Evolutionary conservation across 1,140 invertebrate genomes (phyloP), one percentile per base, ranked within the genome.

Genomic region (Dysdera silvatica): DNA sequence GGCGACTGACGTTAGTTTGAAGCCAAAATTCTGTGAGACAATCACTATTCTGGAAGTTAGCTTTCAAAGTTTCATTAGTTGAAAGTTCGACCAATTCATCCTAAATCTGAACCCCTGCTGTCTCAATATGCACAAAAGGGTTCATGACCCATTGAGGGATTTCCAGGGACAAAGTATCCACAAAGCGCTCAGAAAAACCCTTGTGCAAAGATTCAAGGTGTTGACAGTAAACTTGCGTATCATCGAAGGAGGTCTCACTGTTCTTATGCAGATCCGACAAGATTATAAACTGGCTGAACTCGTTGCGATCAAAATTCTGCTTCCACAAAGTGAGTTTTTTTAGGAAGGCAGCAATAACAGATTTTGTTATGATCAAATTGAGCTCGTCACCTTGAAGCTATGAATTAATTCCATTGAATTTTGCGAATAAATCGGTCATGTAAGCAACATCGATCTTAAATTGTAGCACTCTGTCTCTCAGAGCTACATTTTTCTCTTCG

Each of bases 291-390:
- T 51, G 48, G 29, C 29, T 12, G 48, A 51, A 51, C 47, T 65
- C 35, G 43, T 54, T n/a, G n/a, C n/a, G n/a, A n/a, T n/a, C n/a
- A n/a, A n/a, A n/a, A n/a, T n/a, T n/a, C n/a, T n/a, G n/a, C 40
- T 48, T 60, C 28, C 54, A 67, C 47, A 67, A 55, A 14, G 20
- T 4, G 41, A 61, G 53, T 62, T 65, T 61, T 23, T 53, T 32
- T 23, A 63, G 28, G 53, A 66, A 56, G 6, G 51, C 57, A 54
- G 37, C 63, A 54, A 64, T 47, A 59, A 48, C 51, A 40, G 54
- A 55, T 54, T 63, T 68, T 52, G 57, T 24, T 63, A 16, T 67
- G 26, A 65, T 65, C 43, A 61, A 59, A 63, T 67, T 67, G n/a
- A 56, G 14, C 20, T 61, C 10, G 54, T 61, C 49, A 31, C 57